Conservation (phyloP, 2,113 vertebrate genomes). For the Tenrec ecaudatus region DNA sequence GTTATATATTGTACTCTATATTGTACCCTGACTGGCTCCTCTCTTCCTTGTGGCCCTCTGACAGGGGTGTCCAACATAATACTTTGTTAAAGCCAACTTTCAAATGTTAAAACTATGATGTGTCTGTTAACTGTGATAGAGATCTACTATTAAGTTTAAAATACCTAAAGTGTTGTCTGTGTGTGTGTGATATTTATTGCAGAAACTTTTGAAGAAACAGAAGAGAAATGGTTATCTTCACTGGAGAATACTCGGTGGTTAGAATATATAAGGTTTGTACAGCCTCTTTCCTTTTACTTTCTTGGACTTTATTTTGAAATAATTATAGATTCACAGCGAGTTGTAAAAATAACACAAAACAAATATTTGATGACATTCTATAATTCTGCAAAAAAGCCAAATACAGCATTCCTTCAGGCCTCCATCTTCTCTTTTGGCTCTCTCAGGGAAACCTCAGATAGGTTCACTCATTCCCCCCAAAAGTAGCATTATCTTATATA, state of each 20-base stretch:
- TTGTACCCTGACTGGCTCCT: too few relatives aligned
- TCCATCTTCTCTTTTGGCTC: neutral
- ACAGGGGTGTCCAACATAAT: too few relatives aligned
- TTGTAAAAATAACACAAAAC: neutral
- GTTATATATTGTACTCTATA: too few relatives aligned
- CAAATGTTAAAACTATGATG: neutral
- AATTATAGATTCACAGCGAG: neutral
- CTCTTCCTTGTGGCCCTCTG: too few relatives aligned
- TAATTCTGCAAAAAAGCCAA: neutral
- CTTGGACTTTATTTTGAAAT: slow-evolving; percentile 38
- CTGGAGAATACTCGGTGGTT: slow-evolving; percentile 96
- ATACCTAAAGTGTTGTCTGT: neutral
- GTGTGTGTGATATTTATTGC: slow-evolving; percentile 60
- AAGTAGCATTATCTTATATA: neutral
- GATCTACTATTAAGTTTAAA: neutral
- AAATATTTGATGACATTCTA: neutral
- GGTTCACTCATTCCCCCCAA: neutral
- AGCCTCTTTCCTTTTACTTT: neutral
- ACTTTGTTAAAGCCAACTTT: slow-evolving; percentile 27
- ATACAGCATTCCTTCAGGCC: neutral
- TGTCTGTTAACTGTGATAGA: neutral
- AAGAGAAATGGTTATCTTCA: slow-evolving; percentile 96
- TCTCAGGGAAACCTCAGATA: neutral
- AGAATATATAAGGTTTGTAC: slow-evolving; percentile 94
- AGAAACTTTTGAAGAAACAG: slow-evolving; percentile 96